Evolutionary conservation across 1,140 invertebrate genomes (phyloP), one percentile per base, ranked within the genome.

Genomic region (Telenomus remus): DNA sequence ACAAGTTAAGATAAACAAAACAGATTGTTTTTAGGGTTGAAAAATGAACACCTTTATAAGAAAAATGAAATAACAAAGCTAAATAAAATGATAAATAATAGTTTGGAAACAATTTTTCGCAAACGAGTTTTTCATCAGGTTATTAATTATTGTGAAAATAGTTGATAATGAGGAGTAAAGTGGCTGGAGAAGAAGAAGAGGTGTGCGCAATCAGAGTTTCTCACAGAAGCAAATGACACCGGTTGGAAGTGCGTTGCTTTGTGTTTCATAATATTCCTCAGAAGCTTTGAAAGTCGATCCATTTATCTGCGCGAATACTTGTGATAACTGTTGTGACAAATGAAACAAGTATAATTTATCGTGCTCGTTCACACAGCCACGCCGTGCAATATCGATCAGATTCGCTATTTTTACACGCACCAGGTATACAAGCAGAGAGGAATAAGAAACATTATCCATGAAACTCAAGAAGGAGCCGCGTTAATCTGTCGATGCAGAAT

Each of bases 391-490:
- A 61, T 61, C 37, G 57, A 61, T 50, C 48, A 42, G 37, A 33
- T 50, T n/a, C 12, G 48, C 43, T 61, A 50, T 51, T 61, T 44
- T 63, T 63, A 35, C 9, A 39, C 37, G 37, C 19, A 27, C 19
- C 19, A 27, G 19, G 19, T 27, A 27, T 27, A 27, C 6, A 6
- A 27, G 19, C 1, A 6, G 6, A 27, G n/a, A 9, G n/a, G n/a
- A n/a, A n/a, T n/a, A 47, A 10, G 55, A 57, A 57, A 48, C 43
- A 60, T 50, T 53, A 57, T 56, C 46, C 37, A 9, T 47, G 44
- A 57, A 48, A 57, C 33, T 37, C 16, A 57, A 48, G 44, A 4
- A 57, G 55, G 44, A 19, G 34, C 9, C 37, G 12, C 44, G 33
- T 16, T 49, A 49, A 59, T 59, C 56, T 37, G 37, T 33, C 35